Evolutionary conservation across 2,888 invertebrate genomes (phyloP), one percentile per base, ranked within the genome.

Genomic region (Melinaea marsaeus): DNA sequence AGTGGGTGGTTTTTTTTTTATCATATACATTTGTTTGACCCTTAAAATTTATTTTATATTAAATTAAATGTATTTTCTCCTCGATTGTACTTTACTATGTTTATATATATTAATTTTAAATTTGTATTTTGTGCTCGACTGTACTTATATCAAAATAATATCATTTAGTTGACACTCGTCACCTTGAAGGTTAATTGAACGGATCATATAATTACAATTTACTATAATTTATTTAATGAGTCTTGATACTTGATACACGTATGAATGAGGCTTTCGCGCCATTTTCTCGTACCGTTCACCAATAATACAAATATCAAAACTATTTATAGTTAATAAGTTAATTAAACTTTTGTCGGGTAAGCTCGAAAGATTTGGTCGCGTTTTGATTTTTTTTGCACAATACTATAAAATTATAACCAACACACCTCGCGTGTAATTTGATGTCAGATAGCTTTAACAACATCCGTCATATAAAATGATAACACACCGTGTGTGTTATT

Each of bases 371-470:
- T 58, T 61, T 65, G 59, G 63, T 58, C 45, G 59, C 32, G 58
- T 57, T 63, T 22, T 22, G 22, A 22, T 22, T 22, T 22, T 22
- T 22, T 63, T 61, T 59, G 63, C 54, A 63, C 61, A 9, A 59
- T 34, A 59, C 57, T 63, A 60, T 51, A 65, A 51, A 61, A 45
- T 63, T 65, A 57, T 57, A 60, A 57, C 63, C 57, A 58, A 22
- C 55, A 46, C 34, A 48, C 46, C 58, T 46, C 57, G 60, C 55
- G 45, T 66, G 62, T 58, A 55, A 34, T 55, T 51, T 60, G 60
- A 58, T 61, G 62, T 64, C 56, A 61, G 65, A 64, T 63, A 61
- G 59, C 64, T 64, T 54, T 56, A 64, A 64, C 51, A 57, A 61
- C 67, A 65, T 67, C 42, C 42, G 42, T 42, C 9, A 6, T 42